Evolutionary conservation across 2,888 invertebrate genomes (phyloP).

Genomic region (Cyclophora albipunctata): DNA sequence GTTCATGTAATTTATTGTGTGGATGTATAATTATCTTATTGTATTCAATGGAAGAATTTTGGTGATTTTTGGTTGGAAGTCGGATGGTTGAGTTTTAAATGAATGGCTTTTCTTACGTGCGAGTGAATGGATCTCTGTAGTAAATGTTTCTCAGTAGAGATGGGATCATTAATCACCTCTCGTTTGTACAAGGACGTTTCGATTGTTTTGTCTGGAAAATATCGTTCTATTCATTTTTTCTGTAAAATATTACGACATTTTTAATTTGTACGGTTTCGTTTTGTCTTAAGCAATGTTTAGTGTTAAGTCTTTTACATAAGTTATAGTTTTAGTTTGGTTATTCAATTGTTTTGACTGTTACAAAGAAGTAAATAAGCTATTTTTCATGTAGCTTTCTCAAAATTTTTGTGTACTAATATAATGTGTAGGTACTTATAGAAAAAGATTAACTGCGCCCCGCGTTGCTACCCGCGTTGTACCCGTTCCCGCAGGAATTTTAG

Average conservation of each 20-base stretch:
- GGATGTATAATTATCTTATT: slow-evolving; percentile 59
- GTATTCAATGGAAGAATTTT: slow-evolving; percentile 27
- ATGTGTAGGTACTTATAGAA: no score
- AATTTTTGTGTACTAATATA: no score
- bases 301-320: no score
- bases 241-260: slow-evolving; percentile 1
- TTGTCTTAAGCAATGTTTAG: not conserved
- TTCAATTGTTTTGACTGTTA: no score
- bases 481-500: no score
- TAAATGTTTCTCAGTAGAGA: slow-evolving; percentile 37
- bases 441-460: no score
- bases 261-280: not conserved
- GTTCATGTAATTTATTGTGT: slow-evolving; percentile 44
- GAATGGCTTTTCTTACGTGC: slow-evolving; percentile 2
- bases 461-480: no score
- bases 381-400: no score
- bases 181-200: slow-evolving; percentile 51
- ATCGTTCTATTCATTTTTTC: slow-evolving; percentile 19
- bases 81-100: no score
- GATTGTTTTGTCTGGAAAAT: slow-evolving; percentile 32
- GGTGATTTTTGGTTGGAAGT: not conserved
- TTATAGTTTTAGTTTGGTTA: no score
- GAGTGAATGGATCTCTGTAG: slow-evolving; percentile 30
- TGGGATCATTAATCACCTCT: slow-evolving; percentile 55
- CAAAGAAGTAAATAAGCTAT: no score